Conservation (phyloP, 2,113 vertebrate species). For the Pyxicephalus adspersus region DNA sequence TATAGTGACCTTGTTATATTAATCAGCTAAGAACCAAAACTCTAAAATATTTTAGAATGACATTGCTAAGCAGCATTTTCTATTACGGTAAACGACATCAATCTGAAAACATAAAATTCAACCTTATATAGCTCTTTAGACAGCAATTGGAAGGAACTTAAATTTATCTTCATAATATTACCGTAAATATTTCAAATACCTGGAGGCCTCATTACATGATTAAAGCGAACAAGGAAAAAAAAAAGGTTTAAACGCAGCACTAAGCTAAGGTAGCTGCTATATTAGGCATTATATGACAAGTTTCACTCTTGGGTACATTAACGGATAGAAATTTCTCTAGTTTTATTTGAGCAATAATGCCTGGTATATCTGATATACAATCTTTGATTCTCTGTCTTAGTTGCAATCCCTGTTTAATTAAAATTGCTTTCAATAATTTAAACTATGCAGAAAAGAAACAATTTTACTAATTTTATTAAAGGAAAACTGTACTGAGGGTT, state of each 20-base stretch:
- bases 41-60: not conserved
- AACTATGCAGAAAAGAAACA: conserved; percentile 25
- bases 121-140: conserved; percentile 11
- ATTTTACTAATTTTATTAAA: conserved; percentile 32
- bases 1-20: too few relatives aligned
- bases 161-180: conserved; percentile 12
- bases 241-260: conserved; percentile 3
- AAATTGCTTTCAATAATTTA: conserved; percentile 42
- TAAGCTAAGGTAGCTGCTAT: not conserved
- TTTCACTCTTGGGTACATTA: conserved; percentile 48
- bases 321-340: not conserved
- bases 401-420: conserved; percentile 24
- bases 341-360: conserved; percentile 50
- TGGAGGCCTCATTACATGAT: conserved; percentile 1
- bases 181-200: conserved; percentile 25
- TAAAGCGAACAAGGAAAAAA: conserved; percentile 1
- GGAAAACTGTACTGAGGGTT: too few relatives aligned
- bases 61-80: not conserved
- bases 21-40: not conserved
- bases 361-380: conserved; percentile 44
- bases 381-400: conserved; percentile 25
- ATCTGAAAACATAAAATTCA: conserved; percentile 9
- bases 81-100: not conserved
- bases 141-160: not conserved
- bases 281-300: conserved; percentile 36